These are phyloP conservation scores for Eurytoma adleriae DNA, from an alignment of 2,888 invertebrate species.

Conservation along the genomic window DNA sequence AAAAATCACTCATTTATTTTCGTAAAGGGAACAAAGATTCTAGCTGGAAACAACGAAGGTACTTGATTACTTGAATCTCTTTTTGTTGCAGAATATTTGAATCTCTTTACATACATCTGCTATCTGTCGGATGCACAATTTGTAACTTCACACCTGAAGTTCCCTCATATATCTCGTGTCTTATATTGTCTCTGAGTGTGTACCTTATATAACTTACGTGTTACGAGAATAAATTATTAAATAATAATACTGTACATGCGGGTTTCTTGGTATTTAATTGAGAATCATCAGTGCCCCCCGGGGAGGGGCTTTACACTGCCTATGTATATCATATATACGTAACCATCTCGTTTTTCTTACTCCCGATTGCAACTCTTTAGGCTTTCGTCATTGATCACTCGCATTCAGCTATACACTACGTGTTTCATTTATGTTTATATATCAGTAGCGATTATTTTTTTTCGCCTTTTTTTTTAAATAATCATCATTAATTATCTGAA, in stretches of 20 bases:
- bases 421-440: neutral
- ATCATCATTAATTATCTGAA: neutral
- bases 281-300: slow-evolving; percentile 20
- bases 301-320: neutral
- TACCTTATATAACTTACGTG: slow-evolving; percentile 58
- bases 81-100: slow-evolving; percentile 27
- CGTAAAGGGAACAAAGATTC: slow-evolving; percentile 40
- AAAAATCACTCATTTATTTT: slow-evolving; percentile 46
- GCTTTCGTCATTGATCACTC: slow-evolving; percentile 18
- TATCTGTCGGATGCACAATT: neutral
- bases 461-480: slow-evolving; percentile 8
- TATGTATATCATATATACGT: slow-evolving; percentile 13
- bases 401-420: slow-evolving; percentile 34
- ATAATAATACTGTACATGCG: slow-evolving; percentile 67
- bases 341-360: slow-evolving; percentile 9
- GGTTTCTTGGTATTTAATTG: slow-evolving; percentile 54
- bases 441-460: neutral
- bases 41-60: slow-evolving; percentile 39
- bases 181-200: slow-evolving; percentile 58
- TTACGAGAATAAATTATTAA: slow-evolving; percentile 61
- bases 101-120: slow-evolving; percentile 26
- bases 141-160: neutral
- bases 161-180: slow-evolving; percentile 17
- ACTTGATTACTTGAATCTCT: slow-evolving; percentile 2
- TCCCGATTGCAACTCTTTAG: slow-evolving; percentile 15